Evolutionary conservation across 2,888 invertebrate species (phyloP).

Genomic region (Argyresthia albistria): DNA sequence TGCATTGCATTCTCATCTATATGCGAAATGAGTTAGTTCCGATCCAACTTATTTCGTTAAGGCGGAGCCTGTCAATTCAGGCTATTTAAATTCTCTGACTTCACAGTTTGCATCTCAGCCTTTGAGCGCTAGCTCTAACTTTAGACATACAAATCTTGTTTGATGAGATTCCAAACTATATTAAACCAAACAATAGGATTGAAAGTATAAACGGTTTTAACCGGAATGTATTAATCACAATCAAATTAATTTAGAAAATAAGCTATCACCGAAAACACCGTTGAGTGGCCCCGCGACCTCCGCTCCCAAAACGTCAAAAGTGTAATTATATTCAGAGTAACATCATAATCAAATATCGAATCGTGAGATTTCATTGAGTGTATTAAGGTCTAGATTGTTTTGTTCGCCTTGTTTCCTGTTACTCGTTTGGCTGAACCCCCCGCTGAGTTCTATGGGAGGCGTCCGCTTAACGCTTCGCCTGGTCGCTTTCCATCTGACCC

Average conservation of each 20-base stretch:
- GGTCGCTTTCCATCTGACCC: conserved; percentile 17
- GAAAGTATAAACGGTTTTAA: not conserved
- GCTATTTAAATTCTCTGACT: not conserved
- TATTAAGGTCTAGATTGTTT: conserved; percentile 56
- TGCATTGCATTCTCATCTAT: conserved; percentile 2
- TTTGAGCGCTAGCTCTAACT: not conserved
- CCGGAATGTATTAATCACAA: not conserved
- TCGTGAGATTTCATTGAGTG: conserved; percentile 55
- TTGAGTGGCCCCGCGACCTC: conserved; percentile 18
- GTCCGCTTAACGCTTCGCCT: conserved; percentile 37
- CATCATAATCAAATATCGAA: conserved; percentile 56
- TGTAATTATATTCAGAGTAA: conserved; percentile 57
- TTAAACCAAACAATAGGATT: not conserved
- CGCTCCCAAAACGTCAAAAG: conserved; percentile 54
- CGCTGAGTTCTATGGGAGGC: conserved; percentile 66
- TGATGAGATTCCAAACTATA: not conserved
- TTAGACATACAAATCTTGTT: not conserved
- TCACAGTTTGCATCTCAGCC: not conserved
- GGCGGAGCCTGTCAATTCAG: not conserved
- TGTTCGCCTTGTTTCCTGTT: conserved; percentile 38
- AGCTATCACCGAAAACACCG: not conserved
- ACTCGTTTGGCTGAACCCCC: conserved; percentile 64
- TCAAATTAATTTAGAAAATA: not conserved
- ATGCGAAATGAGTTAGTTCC: conserved; percentile 5
- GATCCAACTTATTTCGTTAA: conserved; percentile 1